A percentile compares a stretch with the other conserved stretches of the same genome.
Evolutionary conservation across 2,113 vertebrate species (phyloP).

Genomic region (Hippocampus barbouri): DNA sequence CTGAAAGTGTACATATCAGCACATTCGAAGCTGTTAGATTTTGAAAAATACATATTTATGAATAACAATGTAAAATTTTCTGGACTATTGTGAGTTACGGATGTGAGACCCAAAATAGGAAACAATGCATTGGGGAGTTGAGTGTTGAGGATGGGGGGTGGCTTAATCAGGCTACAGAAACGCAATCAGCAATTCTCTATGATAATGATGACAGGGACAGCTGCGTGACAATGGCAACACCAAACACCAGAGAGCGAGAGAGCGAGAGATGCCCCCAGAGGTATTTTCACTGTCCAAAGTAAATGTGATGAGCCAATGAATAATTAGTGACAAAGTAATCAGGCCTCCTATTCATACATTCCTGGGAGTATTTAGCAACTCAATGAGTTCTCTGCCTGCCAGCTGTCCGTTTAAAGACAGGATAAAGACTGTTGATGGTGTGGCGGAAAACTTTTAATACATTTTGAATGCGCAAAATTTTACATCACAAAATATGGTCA

Average conservation of each 20-base stretch:
- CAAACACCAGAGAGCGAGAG: not conserved
- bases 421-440: slow-evolving; percentile 46
- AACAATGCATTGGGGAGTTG: not conserved
- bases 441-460: slow-evolving; percentile 43
- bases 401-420: slow-evolving; percentile 57
- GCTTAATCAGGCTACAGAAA: not conserved
- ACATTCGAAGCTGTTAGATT: not conserved
- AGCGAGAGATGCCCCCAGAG: slow-evolving; percentile 21
- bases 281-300: slow-evolving; percentile 20
- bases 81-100: not conserved
- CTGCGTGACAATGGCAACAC: slow-evolving; percentile 9
- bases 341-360: slow-evolving; percentile 56
- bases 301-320: slow-evolving; percentile 39
- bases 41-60: not conserved
- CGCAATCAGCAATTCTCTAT: not conserved
- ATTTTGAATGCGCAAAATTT: slow-evolving; percentile 51
- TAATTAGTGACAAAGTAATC: slow-evolving; percentile 64
- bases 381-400: slow-evolving; percentile 49
- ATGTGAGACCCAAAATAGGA: not conserved
- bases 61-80: not conserved
- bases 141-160: not conserved
- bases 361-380: slow-evolving; percentile 37
- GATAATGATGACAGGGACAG: not conserved
- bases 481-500: slow-evolving; percentile 22
- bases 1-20: not conserved